These are phyloP conservation scores for Conus betulinus DNA, from an alignment of 1,140 invertebrate genomes.

Conservation along the genomic window DNA sequence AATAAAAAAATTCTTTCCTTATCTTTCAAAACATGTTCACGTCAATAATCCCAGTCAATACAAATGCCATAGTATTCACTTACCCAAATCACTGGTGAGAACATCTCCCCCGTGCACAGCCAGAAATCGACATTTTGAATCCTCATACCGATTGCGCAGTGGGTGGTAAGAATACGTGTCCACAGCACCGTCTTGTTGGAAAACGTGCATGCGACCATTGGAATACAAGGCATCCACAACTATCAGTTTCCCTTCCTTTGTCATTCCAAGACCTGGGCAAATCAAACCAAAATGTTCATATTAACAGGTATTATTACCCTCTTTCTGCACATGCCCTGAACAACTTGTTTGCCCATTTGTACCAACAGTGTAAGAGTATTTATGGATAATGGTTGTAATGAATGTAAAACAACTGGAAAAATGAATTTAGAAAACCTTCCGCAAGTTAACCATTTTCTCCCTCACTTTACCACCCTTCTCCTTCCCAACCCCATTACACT, in stretches of 20 bases:
- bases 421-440: too few relatives aligned
- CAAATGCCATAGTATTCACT: not conserved
- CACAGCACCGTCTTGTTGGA: constrained; percentile 43
- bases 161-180: constrained; percentile 31
- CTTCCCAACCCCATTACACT: too few relatives aligned
- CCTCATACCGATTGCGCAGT: constrained; percentile 15
- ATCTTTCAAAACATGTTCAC: too few relatives aligned
- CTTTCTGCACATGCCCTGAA: too few relatives aligned
- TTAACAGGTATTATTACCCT: too few relatives aligned
- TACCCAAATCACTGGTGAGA: constrained; percentile 61
- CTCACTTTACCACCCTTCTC: too few relatives aligned
- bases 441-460: too few relatives aligned
- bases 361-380: too few relatives aligned
- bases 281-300: not conserved
- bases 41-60: too few relatives aligned
- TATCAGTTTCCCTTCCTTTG: constrained; percentile 44
- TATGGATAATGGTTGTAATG: too few relatives aligned
- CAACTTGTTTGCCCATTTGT: too few relatives aligned
- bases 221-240: constrained; percentile 46
- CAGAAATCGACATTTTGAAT: constrained; percentile 55
- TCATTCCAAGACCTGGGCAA: constrained; percentile 53
- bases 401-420: too few relatives aligned
- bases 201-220: constrained; percentile 37
- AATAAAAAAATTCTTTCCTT: not conserved
- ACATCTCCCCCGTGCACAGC: constrained; percentile 41